Percentiles rank a stretch among this genome's conserved stretches.
Evolutionary conservation across 1,140 invertebrate genomes (phyloP).

Genomic region (Kradibia gibbosae): DNA sequence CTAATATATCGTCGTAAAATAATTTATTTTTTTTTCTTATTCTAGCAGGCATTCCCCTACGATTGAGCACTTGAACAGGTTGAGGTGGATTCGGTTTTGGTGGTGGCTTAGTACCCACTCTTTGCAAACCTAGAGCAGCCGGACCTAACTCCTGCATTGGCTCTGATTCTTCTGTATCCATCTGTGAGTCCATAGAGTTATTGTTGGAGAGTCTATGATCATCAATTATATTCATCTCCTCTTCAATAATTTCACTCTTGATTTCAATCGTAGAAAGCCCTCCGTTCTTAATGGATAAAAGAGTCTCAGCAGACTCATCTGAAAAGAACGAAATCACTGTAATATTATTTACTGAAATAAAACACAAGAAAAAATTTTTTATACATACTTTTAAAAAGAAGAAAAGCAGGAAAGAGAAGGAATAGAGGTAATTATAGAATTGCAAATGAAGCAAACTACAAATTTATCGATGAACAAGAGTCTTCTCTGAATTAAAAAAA

Average conservation of each 20-base stretch:
- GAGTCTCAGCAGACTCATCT: slow-evolving; percentile 73
- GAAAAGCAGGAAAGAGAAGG: no score
- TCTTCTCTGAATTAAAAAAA: no score
- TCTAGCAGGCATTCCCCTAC: slow-evolving; percentile 89
- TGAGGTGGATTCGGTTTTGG: slow-evolving; percentile 79
- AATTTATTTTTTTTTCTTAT: slow-evolving; percentile 92
- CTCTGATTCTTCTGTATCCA: slow-evolving; percentile 77
- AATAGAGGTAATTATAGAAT: no score
- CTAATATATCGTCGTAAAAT: slow-evolving; percentile 93
- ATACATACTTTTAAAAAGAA: no score
- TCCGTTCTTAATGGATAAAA: slow-evolving; percentile 75
- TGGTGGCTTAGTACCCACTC: slow-evolving; percentile 82
- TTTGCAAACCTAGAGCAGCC: slow-evolving; percentile 83
- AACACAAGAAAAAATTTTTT: no score
- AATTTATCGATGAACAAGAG: no score
- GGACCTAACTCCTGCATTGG: slow-evolving; percentile 80
- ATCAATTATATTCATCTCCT: slow-evolving; percentile 75
- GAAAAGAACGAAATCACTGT: no score
- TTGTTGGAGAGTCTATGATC: slow-evolving; percentile 68
- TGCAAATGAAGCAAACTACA: no score
- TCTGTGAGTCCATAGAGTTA: slow-evolving; percentile 67
- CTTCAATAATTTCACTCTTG: slow-evolving; percentile 73
- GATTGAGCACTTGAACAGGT: slow-evolving; percentile 84
- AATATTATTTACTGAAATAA: no score
- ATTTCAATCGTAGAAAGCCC: slow-evolving; percentile 69